Evolutionary conservation across 1,140 invertebrate genomes (phyloP).

Genomic region (Vanessa tameamea): DNA sequence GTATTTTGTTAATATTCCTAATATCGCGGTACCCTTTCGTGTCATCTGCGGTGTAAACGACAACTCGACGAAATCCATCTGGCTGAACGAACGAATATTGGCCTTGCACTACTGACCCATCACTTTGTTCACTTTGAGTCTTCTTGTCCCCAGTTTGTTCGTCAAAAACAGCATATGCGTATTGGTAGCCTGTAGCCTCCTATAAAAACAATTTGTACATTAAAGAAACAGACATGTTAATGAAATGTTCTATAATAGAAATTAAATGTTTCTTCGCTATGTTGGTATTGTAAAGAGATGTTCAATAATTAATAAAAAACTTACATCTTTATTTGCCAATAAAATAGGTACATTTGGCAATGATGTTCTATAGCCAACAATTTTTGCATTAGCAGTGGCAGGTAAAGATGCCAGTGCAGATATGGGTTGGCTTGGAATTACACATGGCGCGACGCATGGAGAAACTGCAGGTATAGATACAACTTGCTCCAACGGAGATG

Average conservation of each 20-base stretch:
- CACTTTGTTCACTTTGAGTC: conserved; percentile 82
- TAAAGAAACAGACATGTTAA: too few species aligned
- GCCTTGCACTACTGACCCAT: conserved; percentile 82
- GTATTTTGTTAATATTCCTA: conserved; percentile 13
- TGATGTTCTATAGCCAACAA: conserved; percentile 55
- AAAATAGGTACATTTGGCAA: conserved; percentile 59
- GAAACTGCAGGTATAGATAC: conserved; percentile 46
- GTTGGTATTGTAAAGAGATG: too few species aligned
- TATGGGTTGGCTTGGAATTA: conserved; percentile 51
- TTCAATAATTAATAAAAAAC: conserved; percentile 25
- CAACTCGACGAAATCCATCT: conserved; percentile 85
- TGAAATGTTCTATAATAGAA: too few species aligned
- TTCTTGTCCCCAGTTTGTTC: conserved; percentile 83
- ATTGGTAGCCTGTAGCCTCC: conserved; percentile 63
- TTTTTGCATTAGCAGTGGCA: conserved; percentile 52
- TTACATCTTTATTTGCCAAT: conserved; percentile 59
- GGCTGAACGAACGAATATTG: conserved; percentile 83
- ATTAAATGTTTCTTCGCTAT: too few species aligned
- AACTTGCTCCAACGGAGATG: conserved; percentile 49
- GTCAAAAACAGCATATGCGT: conserved; percentile 78
- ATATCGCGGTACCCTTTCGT: conserved; percentile 81
- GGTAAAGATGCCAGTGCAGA: conserved; percentile 45
- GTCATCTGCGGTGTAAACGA: conserved; percentile 87
- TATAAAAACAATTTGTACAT: conserved; percentile 17
- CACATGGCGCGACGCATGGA: conserved; percentile 64